Evolutionary conservation across 2,797 vertebrate genomes (phyloP).

Genomic region (Apodemus agrarius): DNA sequence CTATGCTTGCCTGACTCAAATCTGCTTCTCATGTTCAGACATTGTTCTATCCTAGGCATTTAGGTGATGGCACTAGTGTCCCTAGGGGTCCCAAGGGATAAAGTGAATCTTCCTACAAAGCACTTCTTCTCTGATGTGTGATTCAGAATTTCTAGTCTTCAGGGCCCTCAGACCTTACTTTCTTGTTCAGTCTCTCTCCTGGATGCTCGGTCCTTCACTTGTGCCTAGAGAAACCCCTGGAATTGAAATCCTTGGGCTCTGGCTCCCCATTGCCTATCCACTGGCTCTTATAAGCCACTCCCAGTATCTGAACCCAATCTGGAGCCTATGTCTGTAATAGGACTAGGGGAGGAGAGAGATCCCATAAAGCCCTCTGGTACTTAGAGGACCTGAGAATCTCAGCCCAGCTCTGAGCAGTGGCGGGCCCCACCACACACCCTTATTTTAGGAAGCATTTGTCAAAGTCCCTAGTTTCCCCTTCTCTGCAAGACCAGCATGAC

Average conservation of each 20-base stretch:
- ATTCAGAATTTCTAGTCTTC: fast-evolving
- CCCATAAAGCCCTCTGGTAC: fast-evolving
- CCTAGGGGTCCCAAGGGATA: no score
- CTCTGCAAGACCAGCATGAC: background rate
- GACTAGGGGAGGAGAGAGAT: background rate
- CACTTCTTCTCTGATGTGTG: fast-evolving
- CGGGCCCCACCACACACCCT: fast-evolving
- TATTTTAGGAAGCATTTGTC: background rate
- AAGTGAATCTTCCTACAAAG: fast-evolving
- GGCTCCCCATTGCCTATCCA: fast-evolving
- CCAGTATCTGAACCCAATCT: background rate
- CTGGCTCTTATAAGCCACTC: fast-evolving
- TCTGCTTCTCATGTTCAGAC: background rate
- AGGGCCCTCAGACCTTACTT: fast-evolving
- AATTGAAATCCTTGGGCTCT: fast-evolving
- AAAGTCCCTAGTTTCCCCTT: background rate
- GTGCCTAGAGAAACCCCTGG: background rate
- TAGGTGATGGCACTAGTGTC: background rate
- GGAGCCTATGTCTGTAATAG: fast-evolving
- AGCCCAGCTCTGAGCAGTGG: fast-evolving
- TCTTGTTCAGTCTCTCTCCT: background rate
- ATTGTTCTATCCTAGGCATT: background rate
- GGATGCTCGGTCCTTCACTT: fast-evolving
- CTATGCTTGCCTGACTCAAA: background rate
- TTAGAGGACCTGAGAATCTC: background rate